These are phyloP conservation scores for Galaxias olidus DNA, from an alignment of 2,797 vertebrate species.

Conservation along the genomic window DNA sequence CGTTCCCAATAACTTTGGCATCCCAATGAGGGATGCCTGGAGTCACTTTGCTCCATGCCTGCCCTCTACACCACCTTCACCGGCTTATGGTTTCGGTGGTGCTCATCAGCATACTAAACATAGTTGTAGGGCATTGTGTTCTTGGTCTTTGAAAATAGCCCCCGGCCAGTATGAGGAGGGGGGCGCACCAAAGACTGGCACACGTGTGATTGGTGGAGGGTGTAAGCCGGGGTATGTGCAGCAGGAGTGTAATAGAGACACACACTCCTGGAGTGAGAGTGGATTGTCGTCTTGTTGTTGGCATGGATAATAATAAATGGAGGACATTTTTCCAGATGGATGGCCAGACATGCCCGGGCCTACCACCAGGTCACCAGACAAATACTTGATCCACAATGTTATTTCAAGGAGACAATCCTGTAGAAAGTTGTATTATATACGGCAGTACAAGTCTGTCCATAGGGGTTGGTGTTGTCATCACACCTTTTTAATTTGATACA, in stretches of 20 bases:
- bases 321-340: slow-evolving; percentile 37
- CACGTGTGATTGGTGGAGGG: background rate
- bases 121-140: slow-evolving; percentile 53
- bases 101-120: slow-evolving; percentile 52
- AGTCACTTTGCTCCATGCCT: background rate
- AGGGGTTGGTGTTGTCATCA: too few relatives aligned
- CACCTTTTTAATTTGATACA: too few relatives aligned
- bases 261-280: slow-evolving; percentile 18
- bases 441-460: too few relatives aligned
- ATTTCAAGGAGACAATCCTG: slow-evolving; percentile 7
- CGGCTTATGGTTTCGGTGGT: slow-evolving; percentile 23
- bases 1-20: too few relatives aligned
- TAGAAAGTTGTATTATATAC: too few relatives aligned
- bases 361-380: background rate
- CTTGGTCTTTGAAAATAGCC: slow-evolving; percentile 46
- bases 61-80: slow-evolving; percentile 5
- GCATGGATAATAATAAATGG: slow-evolving; percentile 17
- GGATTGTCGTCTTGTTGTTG: slow-evolving; percentile 27
- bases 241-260: slow-evolving; percentile 8
- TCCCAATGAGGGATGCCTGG: background rate
- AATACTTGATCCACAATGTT: slow-evolving; percentile 3
- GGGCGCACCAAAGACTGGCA: slow-evolving; percentile 19
- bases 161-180: slow-evolving; percentile 21
- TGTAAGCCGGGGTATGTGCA: background rate
- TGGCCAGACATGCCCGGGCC: slow-evolving; percentile 27